Evolutionary conservation across 2,888 invertebrate genomes (phyloP), one percentile per base, ranked within the genome.

Genomic region (Pharmacophagus antenor): DNA sequence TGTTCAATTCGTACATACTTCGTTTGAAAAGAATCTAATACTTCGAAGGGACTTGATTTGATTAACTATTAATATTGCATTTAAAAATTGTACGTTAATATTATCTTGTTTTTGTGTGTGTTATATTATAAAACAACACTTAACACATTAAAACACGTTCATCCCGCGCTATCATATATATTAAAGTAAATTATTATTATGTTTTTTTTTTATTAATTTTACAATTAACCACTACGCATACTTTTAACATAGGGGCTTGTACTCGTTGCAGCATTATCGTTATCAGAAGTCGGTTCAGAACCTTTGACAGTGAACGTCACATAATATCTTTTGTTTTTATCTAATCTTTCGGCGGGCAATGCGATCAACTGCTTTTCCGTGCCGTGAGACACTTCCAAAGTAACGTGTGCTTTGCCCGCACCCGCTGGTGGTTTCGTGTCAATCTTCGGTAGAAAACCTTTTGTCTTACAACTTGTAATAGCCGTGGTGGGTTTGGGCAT

Each of bases 281-380:
- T 92, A 50, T 93, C 93, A 0, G 89, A 88, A n/a, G 92, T 88
- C 25, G 90, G 90, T 62, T 91, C 91, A 2, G 93, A 93, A 54
- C 96, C 96, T 82, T 96, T 96, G 3, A 98, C 96, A 27, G 97
- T 97, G 78, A 98, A 97, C 53, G 97, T 97, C 62, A 98, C 97
- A 82, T 96, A 97, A 85, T 97, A 98, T 76, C 96, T 93, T 84
- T 97, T 97, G 79, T 95, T 96, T 77, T 95, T 95, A 80, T 97
- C 97, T 71, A 97, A 86, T 78, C 94, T 94, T 74, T 97, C 96
- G 20, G 97, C 95, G 56, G 97, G 97, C 80, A 97, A 91, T 71
- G 96, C 95, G 76, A 97, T 97, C 67, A 97, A 92, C 81, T 96
- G 96, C 76, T 95, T 95, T 75, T 95, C 96, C 58, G 94, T 93